Evolutionary conservation across 1,140 invertebrate species (phyloP).

Genomic region (Megalopta genalis): DNA sequence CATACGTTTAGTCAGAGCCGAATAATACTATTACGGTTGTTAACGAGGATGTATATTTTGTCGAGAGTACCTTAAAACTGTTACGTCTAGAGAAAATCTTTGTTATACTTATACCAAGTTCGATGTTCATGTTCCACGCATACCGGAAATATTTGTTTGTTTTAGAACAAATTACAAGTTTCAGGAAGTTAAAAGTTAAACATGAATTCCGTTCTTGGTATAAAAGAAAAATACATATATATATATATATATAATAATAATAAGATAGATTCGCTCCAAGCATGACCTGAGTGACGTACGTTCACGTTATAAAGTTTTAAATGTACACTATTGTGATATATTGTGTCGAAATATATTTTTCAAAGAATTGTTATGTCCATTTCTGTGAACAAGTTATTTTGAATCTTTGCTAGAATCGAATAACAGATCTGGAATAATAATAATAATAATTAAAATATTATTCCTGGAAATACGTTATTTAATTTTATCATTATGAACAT

Average conservation of each 20-base stretch:
- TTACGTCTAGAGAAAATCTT: constrained; percentile 41
- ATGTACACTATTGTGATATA: constrained; percentile 72
- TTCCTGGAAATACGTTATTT: background rate
- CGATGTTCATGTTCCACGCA: constrained; percentile 36
- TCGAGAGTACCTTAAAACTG: constrained; percentile 41
- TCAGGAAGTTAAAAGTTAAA: background rate
- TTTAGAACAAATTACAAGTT: constrained; percentile 6
- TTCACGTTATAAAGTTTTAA: constrained; percentile 30
- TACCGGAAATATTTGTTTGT: constrained; percentile 12
- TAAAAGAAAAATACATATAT: background rate
- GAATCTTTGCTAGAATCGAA: background rate
- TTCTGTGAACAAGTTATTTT: constrained; percentile 14
- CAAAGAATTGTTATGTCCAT: constrained; percentile 51
- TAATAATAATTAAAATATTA: background rate
- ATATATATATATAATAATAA: too few species aligned
- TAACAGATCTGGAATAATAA: background rate
- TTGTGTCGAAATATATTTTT: constrained; percentile 72
- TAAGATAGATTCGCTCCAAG: background rate
- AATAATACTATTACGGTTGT: constrained; percentile 49
- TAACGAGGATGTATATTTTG: constrained; percentile 54
- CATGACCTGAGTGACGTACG: constrained; percentile 24
- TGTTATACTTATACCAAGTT: constrained; percentile 39
- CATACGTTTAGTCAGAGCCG: constrained; percentile 28
- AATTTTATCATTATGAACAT: background rate
- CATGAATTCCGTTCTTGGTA: constrained; percentile 36